Evolutionary conservation across 2,888 invertebrate species (phyloP), one percentile per base, ranked within the genome.

Genomic region (Bombylius major): DNA sequence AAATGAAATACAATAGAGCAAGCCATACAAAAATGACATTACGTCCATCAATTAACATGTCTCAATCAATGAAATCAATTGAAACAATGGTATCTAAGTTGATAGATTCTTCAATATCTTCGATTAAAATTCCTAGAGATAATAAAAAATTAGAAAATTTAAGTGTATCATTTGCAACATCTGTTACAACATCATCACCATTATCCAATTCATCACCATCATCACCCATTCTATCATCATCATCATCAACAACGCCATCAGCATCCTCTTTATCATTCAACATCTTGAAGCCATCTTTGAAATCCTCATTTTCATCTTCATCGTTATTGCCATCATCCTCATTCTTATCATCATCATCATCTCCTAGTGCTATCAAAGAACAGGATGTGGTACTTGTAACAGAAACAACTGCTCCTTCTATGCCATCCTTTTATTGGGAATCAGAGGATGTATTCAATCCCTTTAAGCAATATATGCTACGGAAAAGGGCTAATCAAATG

Each of bases 241-340:
- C 59, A 58, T 55, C 58, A 44, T 53, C 46, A 50, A 45, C 33
- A 12, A 53, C 51, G 48, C 54, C 46, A 50, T 31, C 47, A 56
- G 56, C 53, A 49, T 47, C 49, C 31, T 56, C 55, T 54, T 55
- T 51, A 54, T 56, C 36, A 53, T 48, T 49, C 54, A 54, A 56
- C 50, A 54, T 58, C 51, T 58, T 56, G 56, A 54, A 51, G 58
- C 23, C 23, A 23, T 23, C 23, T 23, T 23, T 23, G 23, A 23
- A 23, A 23, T 23, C 23, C 23, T 23, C 3, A 23, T 57, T 57
- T 44, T 50, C 50, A 57, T 57, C 46, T 7, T 7, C 34, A 42
- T 11, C 39, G 11, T 11, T 11, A 42, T 42, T 11, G 5, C 8
- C 39, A 42, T 47, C 33, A 42, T 42, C 5, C 9, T 7, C 9